These are phyloP conservation scores for Lagothrix lagotricha DNA, from an alignment of 2,797 vertebrate genomes.

Conservation along the genomic window DNA sequence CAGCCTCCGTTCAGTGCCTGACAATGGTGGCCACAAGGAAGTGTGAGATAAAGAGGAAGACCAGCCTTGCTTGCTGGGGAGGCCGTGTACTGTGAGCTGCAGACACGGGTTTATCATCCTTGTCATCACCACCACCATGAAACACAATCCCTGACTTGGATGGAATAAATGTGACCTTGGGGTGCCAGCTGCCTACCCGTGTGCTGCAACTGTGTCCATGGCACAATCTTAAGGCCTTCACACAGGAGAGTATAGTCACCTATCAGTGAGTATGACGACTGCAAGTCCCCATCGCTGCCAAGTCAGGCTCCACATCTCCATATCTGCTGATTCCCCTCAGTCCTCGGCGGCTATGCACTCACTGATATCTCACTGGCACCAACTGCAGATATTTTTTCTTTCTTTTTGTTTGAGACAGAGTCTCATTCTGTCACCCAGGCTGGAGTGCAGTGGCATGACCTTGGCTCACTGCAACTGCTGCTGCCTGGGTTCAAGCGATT, in stretches of 20 bases:
- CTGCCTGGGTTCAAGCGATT: not conserved
- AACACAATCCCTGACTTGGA: not conserved
- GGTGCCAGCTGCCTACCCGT: not conserved
- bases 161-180: not conserved
- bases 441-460: not conserved
- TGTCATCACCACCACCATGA: not conserved
- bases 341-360: not conserved
- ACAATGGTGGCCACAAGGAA: not conserved
- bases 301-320: not conserved
- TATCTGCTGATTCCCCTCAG: too few relatives aligned
- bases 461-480: not conserved
- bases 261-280: fast-evolving
- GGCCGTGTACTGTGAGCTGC: not conserved
- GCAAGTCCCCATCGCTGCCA: too few relatives aligned
- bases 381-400: too few relatives aligned
- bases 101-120: not conserved
- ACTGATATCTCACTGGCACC: not conserved
- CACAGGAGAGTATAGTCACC: not conserved
- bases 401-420: too few relatives aligned
- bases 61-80: not conserved
- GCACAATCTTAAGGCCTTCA: fast-evolving
- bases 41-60: not conserved
- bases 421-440: not conserved
- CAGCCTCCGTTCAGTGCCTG: not conserved
- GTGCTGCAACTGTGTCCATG: not conserved